These are phyloP conservation scores for Lepidonotus clava DNA, from an alignment of 2,888 invertebrate species.

Conservation along the genomic window DNA sequence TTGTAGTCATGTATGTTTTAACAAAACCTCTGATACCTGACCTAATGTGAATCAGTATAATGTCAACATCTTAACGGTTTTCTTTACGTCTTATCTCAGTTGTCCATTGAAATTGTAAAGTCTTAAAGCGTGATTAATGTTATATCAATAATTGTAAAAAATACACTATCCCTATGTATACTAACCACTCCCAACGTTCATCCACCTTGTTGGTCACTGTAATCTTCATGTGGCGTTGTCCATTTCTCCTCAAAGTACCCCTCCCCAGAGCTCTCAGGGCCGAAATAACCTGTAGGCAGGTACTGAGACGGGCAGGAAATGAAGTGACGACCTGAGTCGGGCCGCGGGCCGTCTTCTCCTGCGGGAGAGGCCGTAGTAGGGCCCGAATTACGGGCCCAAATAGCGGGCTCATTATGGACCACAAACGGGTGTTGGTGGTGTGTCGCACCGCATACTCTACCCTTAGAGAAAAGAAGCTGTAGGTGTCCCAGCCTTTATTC, in stretches of 20 bases:
- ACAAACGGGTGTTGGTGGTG: slow-evolving; percentile 1
- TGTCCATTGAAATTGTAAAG: too few relatives aligned
- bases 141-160: too few relatives aligned
- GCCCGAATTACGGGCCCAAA: neutral
- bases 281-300: neutral
- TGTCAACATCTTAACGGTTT: too few relatives aligned
- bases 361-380: neutral
- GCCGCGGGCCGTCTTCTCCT: slow-evolving; percentile 18
- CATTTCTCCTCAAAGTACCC: neutral
- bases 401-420: neutral
- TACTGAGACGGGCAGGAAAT: slow-evolving; percentile 35
- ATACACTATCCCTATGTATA: too few relatives aligned
- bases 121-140: too few relatives aligned
- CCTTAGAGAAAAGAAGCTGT: neutral
- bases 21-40: too few relatives aligned
- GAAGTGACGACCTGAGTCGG: slow-evolving; percentile 40
- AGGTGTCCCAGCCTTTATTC: neutral
- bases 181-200: too few relatives aligned
- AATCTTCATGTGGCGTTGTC: neutral
- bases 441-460: neutral
- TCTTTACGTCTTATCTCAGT: too few relatives aligned
- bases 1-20: too few relatives aligned
- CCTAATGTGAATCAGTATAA: too few relatives aligned
- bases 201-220: neutral
- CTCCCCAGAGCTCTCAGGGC: too few relatives aligned